Percentiles rank a stretch among this genome's conserved stretches.
Conservation (phyloP, 2,797 vertebrate species). For the Chelidonichthys spinosus region DNA sequence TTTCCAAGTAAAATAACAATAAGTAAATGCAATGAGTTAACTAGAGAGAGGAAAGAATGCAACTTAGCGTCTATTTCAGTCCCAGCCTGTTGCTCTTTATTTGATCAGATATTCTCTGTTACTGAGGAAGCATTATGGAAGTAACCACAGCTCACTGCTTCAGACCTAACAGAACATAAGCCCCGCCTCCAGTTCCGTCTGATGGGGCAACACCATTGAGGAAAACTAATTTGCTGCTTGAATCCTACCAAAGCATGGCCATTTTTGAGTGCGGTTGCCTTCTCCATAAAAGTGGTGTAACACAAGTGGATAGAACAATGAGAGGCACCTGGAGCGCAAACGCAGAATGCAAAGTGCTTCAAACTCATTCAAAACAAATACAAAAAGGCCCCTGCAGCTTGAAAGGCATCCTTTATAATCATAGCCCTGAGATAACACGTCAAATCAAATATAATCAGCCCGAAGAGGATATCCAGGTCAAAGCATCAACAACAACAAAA, state of each 20-base stretch:
- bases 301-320: conserved; percentile 57
- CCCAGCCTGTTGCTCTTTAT: conserved; percentile 19
- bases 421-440: conserved; percentile 32
- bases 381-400: conserved; percentile 45
- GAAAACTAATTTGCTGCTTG: conserved; percentile 15
- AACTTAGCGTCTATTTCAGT: conserved; percentile 41
- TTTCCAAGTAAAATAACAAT: conserved; percentile 24
- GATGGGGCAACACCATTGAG: conserved; percentile 1
- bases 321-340: conserved; percentile 42
- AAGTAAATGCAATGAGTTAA: conserved; percentile 45
- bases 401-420: conserved; percentile 53
- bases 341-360: conserved; percentile 41
- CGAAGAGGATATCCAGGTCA: conserved; percentile 31
- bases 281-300: conserved; percentile 34
- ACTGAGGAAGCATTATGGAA: not conserved
- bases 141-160: not conserved
- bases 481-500: conserved; percentile 7
- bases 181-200: conserved; percentile 11
- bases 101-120: not conserved
- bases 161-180: not conserved
- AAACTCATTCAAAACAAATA: conserved; percentile 53
- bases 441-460: conserved; percentile 44
- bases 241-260: conserved; percentile 9
- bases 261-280: conserved; percentile 50
- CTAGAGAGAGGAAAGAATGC: conserved; percentile 23